A percentile compares a stretch with the other conserved stretches of the same genome.
Conservation (phyloP, 1,140 invertebrate genomes). For the Caenorhabditis latens region DNA sequence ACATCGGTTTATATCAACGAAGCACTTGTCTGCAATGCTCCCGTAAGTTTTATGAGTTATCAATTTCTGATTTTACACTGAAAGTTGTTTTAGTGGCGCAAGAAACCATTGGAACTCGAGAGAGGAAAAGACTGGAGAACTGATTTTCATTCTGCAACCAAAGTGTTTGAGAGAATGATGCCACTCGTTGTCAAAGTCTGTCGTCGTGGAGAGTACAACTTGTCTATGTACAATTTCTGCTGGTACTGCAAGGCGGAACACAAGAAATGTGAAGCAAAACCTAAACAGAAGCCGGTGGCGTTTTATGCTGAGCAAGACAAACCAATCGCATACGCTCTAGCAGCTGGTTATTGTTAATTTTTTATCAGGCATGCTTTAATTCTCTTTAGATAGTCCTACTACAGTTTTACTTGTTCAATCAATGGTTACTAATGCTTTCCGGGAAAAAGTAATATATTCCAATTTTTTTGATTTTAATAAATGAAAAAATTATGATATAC, state of each 20-base stretch:
- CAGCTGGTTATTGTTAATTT: too few species aligned
- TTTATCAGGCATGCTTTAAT: too few species aligned
- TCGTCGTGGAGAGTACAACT: not conserved
- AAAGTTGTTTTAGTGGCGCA: conserved; percentile 2
- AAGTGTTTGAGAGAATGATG: not conserved
- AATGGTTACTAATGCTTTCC: not conserved
- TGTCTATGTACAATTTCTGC: not conserved
- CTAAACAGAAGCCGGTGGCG: not conserved
- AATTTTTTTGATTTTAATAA: too few species aligned
- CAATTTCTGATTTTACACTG: too few species aligned
- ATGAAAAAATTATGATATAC: too few species aligned
- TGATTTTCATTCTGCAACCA: not conserved
- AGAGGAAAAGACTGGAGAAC: not conserved
- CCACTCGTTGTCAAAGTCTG: not conserved
- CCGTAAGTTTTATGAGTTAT: not conserved
- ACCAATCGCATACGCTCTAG: not conserved
- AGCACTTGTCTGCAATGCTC: not conserved
- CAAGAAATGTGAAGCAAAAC: not conserved
- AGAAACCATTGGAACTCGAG: not conserved
- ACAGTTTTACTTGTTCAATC: not conserved
- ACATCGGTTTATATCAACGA: not conserved
- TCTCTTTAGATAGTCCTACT: too few species aligned
- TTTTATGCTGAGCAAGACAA: not conserved
- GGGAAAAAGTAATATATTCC: too few species aligned
- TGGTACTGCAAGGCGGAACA: not conserved